phyloP scores from a whole-genome alignment of 2,797 vertebrate genomes.

The Crypturellus tataupa region DNA sequence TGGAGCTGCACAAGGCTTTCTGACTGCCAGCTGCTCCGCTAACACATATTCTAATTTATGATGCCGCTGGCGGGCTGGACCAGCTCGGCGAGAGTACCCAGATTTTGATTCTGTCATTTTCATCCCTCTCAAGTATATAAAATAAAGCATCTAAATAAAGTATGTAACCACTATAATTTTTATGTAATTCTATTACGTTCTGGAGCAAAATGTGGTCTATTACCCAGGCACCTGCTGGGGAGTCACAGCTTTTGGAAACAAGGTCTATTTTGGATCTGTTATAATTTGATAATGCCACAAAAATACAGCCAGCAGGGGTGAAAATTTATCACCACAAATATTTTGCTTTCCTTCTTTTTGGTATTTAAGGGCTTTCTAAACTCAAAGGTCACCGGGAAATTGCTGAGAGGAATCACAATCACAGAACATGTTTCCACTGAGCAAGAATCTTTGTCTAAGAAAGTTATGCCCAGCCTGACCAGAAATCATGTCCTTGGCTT shows the following conservation, averaged over 20 bases:
- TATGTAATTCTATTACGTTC: not conserved
- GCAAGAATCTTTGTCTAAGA: not conserved
- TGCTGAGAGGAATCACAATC: constrained; percentile 55
- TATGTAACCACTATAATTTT: not conserved
- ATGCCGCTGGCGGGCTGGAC: not conserved
- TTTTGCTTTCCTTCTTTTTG: constrained; percentile 37
- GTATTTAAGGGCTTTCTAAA: constrained; percentile 55
- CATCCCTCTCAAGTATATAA: not conserved
- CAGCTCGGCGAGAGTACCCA: not conserved
- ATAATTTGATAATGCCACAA: not conserved
- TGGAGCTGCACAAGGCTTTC: not conserved
- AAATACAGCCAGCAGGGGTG: not conserved
- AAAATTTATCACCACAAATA: constrained; percentile 41
- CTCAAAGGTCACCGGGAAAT: constrained; percentile 58
- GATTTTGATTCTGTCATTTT: not conserved
- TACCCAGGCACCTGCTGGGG: not conserved
- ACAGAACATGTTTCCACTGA: constrained; percentile 42
- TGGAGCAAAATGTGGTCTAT: not conserved
- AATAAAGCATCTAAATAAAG: not conserved
- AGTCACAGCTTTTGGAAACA: not conserved
- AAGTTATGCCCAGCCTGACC: constrained; percentile 13
- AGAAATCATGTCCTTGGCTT: not conserved
- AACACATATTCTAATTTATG: not conserved
- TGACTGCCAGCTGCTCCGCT: not conserved
- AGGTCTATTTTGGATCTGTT: constrained; percentile 4